Conservation (phyloP, 2,888 invertebrate genomes). For the Mantis religiosa region DNA sequence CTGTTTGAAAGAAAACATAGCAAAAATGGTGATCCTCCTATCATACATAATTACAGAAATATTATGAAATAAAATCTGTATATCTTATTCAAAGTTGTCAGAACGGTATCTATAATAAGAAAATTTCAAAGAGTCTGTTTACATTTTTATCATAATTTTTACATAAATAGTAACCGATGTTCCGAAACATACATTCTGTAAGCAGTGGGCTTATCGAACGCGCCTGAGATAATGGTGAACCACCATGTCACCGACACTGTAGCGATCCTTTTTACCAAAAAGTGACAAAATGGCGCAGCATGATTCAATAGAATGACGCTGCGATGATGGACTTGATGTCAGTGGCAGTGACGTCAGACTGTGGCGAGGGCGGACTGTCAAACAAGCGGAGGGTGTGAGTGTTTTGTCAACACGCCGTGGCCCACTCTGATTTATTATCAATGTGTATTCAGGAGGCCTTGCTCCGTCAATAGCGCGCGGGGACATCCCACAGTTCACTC, state of each 20-base stretch:
- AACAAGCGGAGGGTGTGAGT: neutral
- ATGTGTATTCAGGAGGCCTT: neutral
- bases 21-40: too few species aligned
- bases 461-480: neutral
- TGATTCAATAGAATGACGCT: neutral
- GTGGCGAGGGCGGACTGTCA: neutral
- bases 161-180: too few species aligned
- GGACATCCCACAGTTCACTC: neutral
- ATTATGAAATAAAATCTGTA: too few species aligned
- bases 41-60: too few species aligned
- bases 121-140: too few species aligned
- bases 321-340: neutral
- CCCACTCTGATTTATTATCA: slow-evolving; percentile 7
- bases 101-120: too few species aligned
- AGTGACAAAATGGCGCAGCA: neutral
- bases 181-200: too few species aligned
- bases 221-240: neutral
- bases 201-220: neutral
- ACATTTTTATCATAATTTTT: too few species aligned
- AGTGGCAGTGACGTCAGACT: neutral
- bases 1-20: too few species aligned
- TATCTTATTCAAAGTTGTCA: too few species aligned
- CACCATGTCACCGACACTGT: neutral
- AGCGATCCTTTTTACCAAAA: neutral
- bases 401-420: neutral